Conservation (phyloP, 2,797 vertebrate genomes). For the Siniperca scherzeri region DNA sequence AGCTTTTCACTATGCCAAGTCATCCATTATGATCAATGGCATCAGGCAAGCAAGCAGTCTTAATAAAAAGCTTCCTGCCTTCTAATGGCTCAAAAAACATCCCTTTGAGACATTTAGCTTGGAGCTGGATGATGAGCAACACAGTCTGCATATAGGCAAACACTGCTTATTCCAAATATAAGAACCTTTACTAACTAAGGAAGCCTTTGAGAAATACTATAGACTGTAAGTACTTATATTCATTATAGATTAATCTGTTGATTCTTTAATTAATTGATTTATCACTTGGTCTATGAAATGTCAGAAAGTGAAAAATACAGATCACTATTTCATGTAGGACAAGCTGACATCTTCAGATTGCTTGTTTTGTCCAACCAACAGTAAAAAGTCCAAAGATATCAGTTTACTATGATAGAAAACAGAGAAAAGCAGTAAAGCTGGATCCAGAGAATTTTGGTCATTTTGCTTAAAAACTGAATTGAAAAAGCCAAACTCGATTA, state of each 20-base stretch:
- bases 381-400: neutral
- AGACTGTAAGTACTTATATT: neutral
- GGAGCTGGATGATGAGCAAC: conserved; percentile 24
- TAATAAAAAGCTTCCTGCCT: conserved; percentile 66
- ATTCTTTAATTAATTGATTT: neutral
- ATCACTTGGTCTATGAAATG: neutral
- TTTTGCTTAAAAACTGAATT: neutral
- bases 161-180: neutral
- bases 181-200: conserved; percentile 14
- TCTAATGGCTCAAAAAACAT: conserved; percentile 31
- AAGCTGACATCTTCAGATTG: neutral
- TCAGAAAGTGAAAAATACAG: neutral
- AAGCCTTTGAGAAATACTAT: conserved; percentile 1
- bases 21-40: conserved; percentile 68
- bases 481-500: neutral
- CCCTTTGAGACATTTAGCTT: conserved; percentile 44
- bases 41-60: conserved; percentile 34
- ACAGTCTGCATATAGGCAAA: conserved; percentile 6
- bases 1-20: conserved; percentile 63
- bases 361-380: neutral
- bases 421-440: neutral
- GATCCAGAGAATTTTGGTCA: neutral
- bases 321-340: neutral
- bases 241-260: neutral
- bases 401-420: neutral